Percentiles rank a stretch among this genome's conserved stretches.
Conservation (phyloP, 1,140 invertebrate species). For the Leptopilina clavipes region DNA sequence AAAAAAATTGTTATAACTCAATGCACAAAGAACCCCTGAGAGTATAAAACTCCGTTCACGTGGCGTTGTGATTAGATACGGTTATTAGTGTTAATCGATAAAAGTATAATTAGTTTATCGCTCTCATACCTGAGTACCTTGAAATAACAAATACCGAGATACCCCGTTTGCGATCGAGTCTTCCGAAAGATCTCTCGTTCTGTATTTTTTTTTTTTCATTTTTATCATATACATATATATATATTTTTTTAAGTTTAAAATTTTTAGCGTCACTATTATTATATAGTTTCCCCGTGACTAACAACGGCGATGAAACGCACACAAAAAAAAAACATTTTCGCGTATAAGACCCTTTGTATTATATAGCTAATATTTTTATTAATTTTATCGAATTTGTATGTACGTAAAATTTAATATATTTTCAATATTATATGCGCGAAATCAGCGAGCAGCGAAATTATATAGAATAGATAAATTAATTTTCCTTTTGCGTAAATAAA, state of each 20-base stretch:
- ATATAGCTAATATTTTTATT: slow-evolving; percentile 58
- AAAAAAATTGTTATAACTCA: slow-evolving; percentile 27
- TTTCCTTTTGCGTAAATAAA: slow-evolving; percentile 39
- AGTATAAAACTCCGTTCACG: slow-evolving; percentile 43
- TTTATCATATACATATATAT: background rate
- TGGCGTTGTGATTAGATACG: slow-evolving; percentile 58
- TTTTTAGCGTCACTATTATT: slow-evolving; percentile 1
- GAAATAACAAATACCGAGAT: slow-evolving; percentile 35
- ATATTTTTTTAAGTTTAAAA: slow-evolving; percentile 33
- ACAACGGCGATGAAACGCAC: background rate
- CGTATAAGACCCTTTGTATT: slow-evolving; percentile 60
- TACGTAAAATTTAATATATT: slow-evolving; percentile 73
- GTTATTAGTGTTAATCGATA: slow-evolving; percentile 47
- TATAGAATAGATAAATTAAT: background rate
- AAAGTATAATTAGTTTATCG: slow-evolving; percentile 49
- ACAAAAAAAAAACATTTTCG: background rate
- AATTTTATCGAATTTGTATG: slow-evolving; percentile 64
- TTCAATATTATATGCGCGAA: slow-evolving; percentile 43
- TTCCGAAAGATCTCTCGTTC: slow-evolving; percentile 26
- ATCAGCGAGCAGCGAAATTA: slow-evolving; percentile 29
- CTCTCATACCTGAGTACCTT: slow-evolving; percentile 53
- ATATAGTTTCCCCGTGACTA: background rate
- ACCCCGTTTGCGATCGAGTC: slow-evolving; percentile 25
- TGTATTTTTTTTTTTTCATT: slow-evolving; percentile 37
- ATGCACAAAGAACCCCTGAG: background rate